Evolutionary conservation across 2,113 vertebrate genomes (phyloP).

Genomic region (Phasianus colchicus): DNA sequence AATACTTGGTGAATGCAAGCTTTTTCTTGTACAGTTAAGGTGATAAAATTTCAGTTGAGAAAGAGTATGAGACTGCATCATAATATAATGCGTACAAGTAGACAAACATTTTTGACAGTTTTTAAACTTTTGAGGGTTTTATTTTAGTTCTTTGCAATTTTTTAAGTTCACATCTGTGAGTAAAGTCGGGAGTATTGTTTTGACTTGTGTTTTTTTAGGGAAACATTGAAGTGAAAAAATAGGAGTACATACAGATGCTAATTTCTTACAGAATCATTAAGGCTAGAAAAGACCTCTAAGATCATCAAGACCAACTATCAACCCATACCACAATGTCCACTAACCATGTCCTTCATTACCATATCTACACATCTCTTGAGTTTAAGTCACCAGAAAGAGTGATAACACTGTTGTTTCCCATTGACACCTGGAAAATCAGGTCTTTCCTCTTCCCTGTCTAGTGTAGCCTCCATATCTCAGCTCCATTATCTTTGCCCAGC

Average conservation of each 20-base stretch:
- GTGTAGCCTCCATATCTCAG: neutral
- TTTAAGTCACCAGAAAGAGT: neutral
- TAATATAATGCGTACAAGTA: neutral
- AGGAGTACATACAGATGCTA: neutral
- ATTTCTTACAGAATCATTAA: neutral
- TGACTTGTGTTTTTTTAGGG: neutral
- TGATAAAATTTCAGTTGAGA: neutral
- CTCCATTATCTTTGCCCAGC: neutral
- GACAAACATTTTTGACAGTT: neutral
- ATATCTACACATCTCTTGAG: neutral
- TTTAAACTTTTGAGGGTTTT: neutral
- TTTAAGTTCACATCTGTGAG: neutral
- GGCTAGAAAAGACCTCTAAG: too few species aligned
- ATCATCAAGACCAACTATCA: too few species aligned
- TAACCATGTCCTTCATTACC: neutral
- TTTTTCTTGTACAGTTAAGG: neutral
- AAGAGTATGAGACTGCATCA: neutral
- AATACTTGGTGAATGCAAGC: neutral
- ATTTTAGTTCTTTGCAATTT: neutral
- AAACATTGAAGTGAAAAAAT: neutral
- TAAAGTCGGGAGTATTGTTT: neutral
- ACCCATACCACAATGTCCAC: neutral
- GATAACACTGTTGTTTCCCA: neutral
- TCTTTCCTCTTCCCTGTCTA: neutral
- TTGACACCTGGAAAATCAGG: neutral